Evolutionary conservation across 1,140 invertebrate species (phyloP), one percentile per base, ranked within the genome.

Genomic region (Aphelinus atriplicis): DNA sequence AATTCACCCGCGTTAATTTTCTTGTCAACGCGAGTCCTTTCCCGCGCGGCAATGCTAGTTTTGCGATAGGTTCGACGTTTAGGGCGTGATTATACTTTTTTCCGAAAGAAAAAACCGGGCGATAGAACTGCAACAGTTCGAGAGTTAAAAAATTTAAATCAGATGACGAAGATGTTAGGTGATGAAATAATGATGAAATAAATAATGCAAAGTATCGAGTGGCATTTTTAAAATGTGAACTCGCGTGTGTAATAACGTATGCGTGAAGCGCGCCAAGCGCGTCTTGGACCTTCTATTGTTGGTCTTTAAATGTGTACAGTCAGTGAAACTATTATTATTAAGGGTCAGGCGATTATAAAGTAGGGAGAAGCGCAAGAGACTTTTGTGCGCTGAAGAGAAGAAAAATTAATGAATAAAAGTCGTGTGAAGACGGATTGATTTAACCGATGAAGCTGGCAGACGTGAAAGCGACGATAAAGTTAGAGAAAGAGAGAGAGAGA

Each of bases 301-400:
- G 87, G 87, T 87, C 87, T 87, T 86, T 88, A 87, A 81, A 86
- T 83, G 84, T 87, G 86, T 88, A 87, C 86, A 88, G 87, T 88
- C 87, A 87, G 85, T 86, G 84, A 88, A 88, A 86, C 86, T 88
- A 88, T 88, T 87, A 87, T 87, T 86, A 87, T 88, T 88, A 88
- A 87, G 87, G 81, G 83, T 87, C 84, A 85, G 84, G 80, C 82
- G 82, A 83, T 82, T 84, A 79, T 75, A 76, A 75, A 73, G 66
- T 76, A 78, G 76, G 66, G 56, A 75, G 73, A 71, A 71, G 51
- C 62, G 72, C 57, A 65, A 76, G 57, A 73, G 61, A 63, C 53
- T 71, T 75, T 71, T 70, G 74, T 75, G 56, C 68, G 74, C 71
- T 77, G 56, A 57, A 68, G 45, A 9, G 53, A 67, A 70, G 61